These are phyloP conservation scores for Cephus pulcher DNA, from an alignment of 2,888 invertebrate species.

Conservation along the genomic window DNA sequence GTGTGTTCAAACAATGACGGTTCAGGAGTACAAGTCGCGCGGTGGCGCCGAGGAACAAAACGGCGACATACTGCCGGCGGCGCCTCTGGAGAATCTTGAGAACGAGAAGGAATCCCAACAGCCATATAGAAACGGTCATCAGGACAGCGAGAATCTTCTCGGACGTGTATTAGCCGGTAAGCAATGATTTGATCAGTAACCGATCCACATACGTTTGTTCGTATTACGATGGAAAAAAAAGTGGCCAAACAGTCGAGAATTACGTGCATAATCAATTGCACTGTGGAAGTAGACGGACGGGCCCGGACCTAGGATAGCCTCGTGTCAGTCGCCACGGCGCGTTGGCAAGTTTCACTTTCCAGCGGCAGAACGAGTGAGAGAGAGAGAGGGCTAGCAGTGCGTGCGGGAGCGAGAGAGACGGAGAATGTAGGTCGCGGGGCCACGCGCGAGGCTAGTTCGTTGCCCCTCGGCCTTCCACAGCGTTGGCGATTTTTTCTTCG, in stretches of 20 bases:
- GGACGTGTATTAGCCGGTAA: constrained; percentile 73
- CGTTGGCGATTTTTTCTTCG: constrained; percentile 8
- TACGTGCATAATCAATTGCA: constrained; percentile 2
- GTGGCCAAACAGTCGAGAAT: neutral
- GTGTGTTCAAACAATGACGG: constrained; percentile 66
- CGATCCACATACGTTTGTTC: neutral
- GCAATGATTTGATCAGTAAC: constrained; percentile 19
- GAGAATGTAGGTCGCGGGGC: constrained; percentile 66
- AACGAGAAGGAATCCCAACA: constrained; percentile 58
- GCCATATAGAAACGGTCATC: constrained; percentile 35
- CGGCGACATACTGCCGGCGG: constrained; percentile 55
- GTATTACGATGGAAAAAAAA: neutral
- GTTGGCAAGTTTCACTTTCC: constrained; percentile 66
- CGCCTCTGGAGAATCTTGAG: constrained; percentile 35
- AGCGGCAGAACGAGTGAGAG: constrained; percentile 39
- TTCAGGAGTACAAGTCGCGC: constrained; percentile 71
- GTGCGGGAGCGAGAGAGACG: neutral
- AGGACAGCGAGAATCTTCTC: constrained; percentile 70
- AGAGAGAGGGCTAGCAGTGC: neutral
- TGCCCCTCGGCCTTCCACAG: constrained; percentile 64
- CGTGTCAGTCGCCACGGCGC: constrained; percentile 39
- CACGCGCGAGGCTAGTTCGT: constrained; percentile 71
- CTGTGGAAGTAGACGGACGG: constrained; percentile 3
- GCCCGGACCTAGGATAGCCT: constrained; percentile 24
- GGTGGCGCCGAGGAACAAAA: constrained; percentile 66